These are phyloP conservation scores for Paratilapia polleni DNA, from an alignment of 2,113 vertebrate species.

Conservation along the genomic window DNA sequence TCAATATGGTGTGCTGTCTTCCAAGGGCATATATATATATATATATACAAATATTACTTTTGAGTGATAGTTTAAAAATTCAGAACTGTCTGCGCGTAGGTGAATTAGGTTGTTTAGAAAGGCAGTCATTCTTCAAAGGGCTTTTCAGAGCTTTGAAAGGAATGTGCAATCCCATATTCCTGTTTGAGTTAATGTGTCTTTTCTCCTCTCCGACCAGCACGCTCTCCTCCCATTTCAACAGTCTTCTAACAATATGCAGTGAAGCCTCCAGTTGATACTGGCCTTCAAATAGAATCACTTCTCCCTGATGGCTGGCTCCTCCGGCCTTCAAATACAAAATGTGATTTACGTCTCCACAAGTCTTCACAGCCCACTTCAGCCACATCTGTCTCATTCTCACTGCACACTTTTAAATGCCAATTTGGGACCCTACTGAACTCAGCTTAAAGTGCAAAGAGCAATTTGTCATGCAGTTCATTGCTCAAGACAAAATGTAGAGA, in stretches of 20 bases:
- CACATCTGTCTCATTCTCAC: constrained; percentile 63
- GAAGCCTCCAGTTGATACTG: constrained; percentile 45
- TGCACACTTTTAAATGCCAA: constrained; percentile 70
- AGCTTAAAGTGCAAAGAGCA: constrained; percentile 65
- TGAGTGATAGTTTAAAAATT: constrained; percentile 26
- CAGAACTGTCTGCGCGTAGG: background rate
- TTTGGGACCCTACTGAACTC: constrained; percentile 71
- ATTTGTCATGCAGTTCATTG: constrained; percentile 70
- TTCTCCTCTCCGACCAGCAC: constrained; percentile 26
- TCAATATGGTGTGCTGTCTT: background rate
- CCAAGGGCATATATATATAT: background rate
- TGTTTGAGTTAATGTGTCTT: constrained; percentile 43
- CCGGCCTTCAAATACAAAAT: constrained; percentile 51
- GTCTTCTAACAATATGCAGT: constrained; percentile 58
- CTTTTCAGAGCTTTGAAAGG: constrained; percentile 1
- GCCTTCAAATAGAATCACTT: constrained; percentile 66
- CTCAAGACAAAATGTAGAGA: constrained; percentile 58
- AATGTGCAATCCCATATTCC: background rate
- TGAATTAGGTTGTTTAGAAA: constrained; percentile 35
- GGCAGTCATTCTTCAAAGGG: constrained; percentile 27
- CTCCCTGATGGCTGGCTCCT: constrained; percentile 42
- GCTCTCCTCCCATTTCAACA: constrained; percentile 53
- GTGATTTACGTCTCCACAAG: constrained; percentile 60
- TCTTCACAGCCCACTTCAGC: constrained; percentile 59
- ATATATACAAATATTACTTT: constrained; percentile 2